These are phyloP conservation scores for Drosophila fuyamai DNA, from an alignment of 1,140 invertebrate genomes.

Conservation along the genomic window DNA sequence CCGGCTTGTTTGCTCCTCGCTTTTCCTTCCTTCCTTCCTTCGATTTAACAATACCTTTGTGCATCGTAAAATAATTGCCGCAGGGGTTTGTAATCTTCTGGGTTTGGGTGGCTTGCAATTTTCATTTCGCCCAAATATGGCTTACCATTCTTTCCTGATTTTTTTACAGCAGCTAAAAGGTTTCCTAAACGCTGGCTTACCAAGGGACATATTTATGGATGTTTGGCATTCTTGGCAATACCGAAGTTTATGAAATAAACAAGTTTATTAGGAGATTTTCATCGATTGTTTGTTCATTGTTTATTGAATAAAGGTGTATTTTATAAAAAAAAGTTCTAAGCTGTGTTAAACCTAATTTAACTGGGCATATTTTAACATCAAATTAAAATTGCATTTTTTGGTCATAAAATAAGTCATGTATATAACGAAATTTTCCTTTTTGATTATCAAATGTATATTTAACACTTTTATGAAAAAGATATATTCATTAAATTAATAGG, in stretches of 20 bases:
- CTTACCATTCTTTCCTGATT: constrained; percentile 25
- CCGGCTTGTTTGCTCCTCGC: constrained; percentile 63
- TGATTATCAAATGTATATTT: no score
- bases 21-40: constrained; percentile 24
- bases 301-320: constrained; percentile 1
- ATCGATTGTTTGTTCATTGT: constrained; percentile 22
- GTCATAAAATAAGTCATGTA: no score
- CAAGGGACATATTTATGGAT: constrained; percentile 44
- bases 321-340: background rate
- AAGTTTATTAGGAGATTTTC: constrained; percentile 31
- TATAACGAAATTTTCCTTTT: no score
- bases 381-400: no score
- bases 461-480: no score
- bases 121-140: constrained; percentile 43
- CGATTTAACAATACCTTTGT: constrained; percentile 83
- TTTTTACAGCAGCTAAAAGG: constrained; percentile 20
- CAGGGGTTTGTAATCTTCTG: constrained; percentile 78
- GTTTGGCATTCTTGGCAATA: constrained; percentile 33
- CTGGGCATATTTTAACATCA: no score
- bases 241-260: constrained; percentile 1
- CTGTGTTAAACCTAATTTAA: no score
- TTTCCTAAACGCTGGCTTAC: constrained; percentile 29
- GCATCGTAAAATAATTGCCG: constrained; percentile 84
- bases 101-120: constrained; percentile 76
- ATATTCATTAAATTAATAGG: background rate